Conservation (phyloP, 2,888 invertebrate genomes). For the Sycophila texana region DNA sequence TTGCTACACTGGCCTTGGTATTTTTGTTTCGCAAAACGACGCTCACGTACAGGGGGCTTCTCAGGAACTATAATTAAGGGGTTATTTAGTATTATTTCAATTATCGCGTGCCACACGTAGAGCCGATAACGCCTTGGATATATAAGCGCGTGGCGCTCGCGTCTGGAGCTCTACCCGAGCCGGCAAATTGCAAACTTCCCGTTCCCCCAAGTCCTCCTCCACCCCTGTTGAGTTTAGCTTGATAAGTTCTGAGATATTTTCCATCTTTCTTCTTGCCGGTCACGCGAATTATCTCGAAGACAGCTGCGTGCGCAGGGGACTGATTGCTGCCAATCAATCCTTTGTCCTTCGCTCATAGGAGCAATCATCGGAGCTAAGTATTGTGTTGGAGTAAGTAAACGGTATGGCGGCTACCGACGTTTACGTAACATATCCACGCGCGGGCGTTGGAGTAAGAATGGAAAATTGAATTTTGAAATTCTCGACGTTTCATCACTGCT, state of each 20-base stretch:
- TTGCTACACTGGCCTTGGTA: not conserved
- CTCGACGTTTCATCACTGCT: no score
- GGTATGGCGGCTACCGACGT: not conserved
- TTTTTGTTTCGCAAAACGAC: not conserved
- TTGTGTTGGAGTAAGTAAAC: no score
- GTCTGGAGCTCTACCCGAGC: constrained; percentile 6
- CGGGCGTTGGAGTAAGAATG: no score
- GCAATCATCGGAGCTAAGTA: no score
- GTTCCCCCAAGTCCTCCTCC: not conserved
- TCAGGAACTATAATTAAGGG: constrained; percentile 67
- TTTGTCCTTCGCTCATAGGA: not conserved
- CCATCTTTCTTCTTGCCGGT: constrained; percentile 42
- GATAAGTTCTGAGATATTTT: constrained; percentile 48
- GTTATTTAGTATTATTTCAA: constrained; percentile 72
- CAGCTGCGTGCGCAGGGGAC: not conserved
- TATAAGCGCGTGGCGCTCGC: constrained; percentile 35
- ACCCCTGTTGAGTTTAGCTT: no score
- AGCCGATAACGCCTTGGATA: constrained; percentile 60
- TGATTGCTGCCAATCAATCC: constrained; percentile 41
- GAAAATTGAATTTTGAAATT: no score
- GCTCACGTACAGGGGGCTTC: constrained; percentile 30
- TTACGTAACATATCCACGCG: not conserved
- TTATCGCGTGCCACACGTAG: constrained; percentile 71
- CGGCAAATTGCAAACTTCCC: constrained; percentile 52
- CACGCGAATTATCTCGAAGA: constrained; percentile 51